Conservation (phyloP, 2,113 vertebrate species). For the Thinocorus orbignyianus region DNA sequence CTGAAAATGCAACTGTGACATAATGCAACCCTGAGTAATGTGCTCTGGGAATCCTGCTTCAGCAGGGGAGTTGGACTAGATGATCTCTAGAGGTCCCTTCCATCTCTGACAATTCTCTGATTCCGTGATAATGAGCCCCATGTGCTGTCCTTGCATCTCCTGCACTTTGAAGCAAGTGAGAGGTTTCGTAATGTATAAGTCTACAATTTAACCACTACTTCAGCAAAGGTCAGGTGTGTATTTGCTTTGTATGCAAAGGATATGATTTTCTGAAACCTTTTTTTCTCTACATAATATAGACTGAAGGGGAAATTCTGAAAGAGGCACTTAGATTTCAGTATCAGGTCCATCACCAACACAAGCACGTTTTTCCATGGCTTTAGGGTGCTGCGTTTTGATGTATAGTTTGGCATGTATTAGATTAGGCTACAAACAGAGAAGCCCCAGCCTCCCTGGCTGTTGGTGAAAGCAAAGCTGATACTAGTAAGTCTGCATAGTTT, state of each 20-base stretch:
- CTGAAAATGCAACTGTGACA: not conserved
- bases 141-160: not conserved
- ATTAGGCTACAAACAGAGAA: rapidly evolving
- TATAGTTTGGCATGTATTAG: not conserved
- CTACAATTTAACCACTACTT: not conserved
- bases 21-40: no score
- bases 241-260: not conserved
- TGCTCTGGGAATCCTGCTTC: no score
- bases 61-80: no score
- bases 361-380: not conserved
- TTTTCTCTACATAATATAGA: not conserved
- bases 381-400: not conserved
- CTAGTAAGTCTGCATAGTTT: rapidly evolving
- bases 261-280: not conserved
- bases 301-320: not conserved
- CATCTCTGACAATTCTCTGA: no score
- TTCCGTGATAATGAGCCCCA: not conserved
- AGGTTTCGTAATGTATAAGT: not conserved
- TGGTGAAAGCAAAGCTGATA: not conserved
- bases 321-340: not conserved
- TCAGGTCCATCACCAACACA: not conserved
- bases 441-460: not conserved
- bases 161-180: not conserved
- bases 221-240: not conserved
- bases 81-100: no score